Percentiles rank a stretch among this genome's conserved stretches.
phyloP scores from a whole-genome alignment of 2,113 vertebrate genomes.

The Bos indicus region DNA sequence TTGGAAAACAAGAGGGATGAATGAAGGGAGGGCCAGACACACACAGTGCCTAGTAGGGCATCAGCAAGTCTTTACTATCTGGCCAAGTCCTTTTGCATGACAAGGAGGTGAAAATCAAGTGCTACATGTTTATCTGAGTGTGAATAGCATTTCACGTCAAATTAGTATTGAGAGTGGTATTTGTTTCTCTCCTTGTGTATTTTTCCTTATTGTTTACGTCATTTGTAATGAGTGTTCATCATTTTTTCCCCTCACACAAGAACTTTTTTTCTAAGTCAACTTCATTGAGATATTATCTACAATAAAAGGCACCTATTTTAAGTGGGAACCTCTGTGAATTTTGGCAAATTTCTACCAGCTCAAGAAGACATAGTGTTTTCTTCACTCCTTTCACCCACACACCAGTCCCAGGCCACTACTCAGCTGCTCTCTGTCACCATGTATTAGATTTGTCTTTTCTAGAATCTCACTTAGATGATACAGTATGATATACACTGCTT shows the following conservation, averaged over 20 bases:
- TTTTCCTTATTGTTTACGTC: neutral
- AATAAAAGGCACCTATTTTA: neutral
- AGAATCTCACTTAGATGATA: neutral
- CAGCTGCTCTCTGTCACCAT: neutral
- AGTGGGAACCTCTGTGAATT: neutral
- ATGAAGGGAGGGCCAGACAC: too few species aligned
- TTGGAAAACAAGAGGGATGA: neutral
- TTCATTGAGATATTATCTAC: neutral
- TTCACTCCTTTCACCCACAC: neutral
- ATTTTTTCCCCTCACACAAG: neutral
- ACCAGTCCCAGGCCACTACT: too few species aligned
- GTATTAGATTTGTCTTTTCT: neutral
- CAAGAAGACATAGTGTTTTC: too few species aligned
- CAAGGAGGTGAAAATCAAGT: neutral
- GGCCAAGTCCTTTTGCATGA: neutral
- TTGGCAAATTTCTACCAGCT: neutral
- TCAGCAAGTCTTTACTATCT: neutral
- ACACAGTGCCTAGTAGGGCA: accelerated
- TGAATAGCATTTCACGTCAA: neutral
- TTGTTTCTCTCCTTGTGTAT: neutral
- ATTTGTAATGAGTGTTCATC: neutral
- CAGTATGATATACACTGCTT: too few species aligned
- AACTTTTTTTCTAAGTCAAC: neutral
- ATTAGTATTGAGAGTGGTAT: neutral
- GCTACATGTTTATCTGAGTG: neutral